Conservation (phyloP, 2,888 invertebrate genomes). For the Drosophila prolongata region DNA sequence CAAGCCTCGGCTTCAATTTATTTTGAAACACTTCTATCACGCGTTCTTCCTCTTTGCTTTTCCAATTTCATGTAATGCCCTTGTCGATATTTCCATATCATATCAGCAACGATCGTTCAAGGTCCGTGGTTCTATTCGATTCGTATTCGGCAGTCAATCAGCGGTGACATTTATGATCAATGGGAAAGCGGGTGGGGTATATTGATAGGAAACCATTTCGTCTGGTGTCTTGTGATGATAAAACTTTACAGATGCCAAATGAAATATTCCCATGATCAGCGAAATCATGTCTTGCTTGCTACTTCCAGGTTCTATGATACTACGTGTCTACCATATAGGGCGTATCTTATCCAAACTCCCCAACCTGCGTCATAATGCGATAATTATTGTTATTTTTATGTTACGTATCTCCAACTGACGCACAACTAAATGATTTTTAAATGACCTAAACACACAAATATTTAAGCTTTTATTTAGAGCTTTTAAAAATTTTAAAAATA, state of each 20-base stretch:
- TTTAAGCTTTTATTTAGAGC: too few species aligned
- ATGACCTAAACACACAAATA: background rate
- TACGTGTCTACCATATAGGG: background rate
- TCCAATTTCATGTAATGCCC: slow-evolving; percentile 28
- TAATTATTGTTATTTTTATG: background rate
- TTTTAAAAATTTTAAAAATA: too few species aligned
- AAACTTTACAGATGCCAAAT: slow-evolving; percentile 7
- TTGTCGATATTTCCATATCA: slow-evolving; percentile 7
- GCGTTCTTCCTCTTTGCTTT: background rate
- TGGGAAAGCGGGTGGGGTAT: background rate
- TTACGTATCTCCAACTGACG: background rate
- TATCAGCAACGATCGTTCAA: slow-evolving; percentile 25
- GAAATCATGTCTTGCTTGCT: background rate
- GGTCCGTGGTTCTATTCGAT: slow-evolving; percentile 6
- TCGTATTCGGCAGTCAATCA: slow-evolving; percentile 27
- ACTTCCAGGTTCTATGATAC: background rate
- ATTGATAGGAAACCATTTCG: background rate
- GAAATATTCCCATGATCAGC: slow-evolving; percentile 2
- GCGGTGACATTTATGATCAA: slow-evolving; percentile 28
- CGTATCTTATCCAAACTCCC: slow-evolving; percentile 5
- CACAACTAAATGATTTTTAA: background rate
- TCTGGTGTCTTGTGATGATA: slow-evolving; percentile 5
- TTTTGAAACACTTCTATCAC: background rate
- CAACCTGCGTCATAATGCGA: slow-evolving; percentile 5
- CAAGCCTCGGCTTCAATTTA: background rate